Evolutionary conservation across 2,888 invertebrate genomes (phyloP).

Genomic region (Glaucopsyche alexis): DNA sequence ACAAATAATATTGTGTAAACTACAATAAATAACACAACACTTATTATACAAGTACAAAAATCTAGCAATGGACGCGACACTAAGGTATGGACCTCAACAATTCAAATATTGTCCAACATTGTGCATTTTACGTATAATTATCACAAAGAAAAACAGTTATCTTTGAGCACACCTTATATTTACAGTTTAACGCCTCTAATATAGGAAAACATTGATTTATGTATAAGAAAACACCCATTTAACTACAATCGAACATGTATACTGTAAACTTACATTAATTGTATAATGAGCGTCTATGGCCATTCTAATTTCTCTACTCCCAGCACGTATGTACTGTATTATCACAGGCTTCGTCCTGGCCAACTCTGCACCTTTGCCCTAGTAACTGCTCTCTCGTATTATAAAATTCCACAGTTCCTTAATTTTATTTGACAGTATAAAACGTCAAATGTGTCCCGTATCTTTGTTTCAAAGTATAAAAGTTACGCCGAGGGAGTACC

Average conservation of each 20-base stretch:
- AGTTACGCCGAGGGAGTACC: conserved; percentile 45
- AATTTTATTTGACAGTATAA: conserved; percentile 1
- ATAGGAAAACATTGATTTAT: conserved; percentile 37
- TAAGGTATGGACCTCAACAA: conserved; percentile 72
- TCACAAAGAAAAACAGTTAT: conserved; percentile 56
- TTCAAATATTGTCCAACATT: conserved; percentile 75
- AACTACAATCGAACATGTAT: conserved; percentile 47
- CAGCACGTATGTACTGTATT: conserved; percentile 59
- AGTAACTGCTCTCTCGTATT: neutral
- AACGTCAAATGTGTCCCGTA: neutral
- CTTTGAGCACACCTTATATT: conserved; percentile 30
- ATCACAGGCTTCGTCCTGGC: conserved; percentile 65
- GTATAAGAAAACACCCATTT: conserved; percentile 65
- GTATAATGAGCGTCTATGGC: conserved; percentile 59
- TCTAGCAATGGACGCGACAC: conserved; percentile 67
- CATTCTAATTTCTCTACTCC: conserved; percentile 49
- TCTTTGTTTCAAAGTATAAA: conserved; percentile 8
- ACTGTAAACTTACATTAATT: conserved; percentile 52
- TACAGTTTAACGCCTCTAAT: conserved; percentile 34
- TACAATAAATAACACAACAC: conserved; percentile 45
- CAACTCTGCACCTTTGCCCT: neutral
- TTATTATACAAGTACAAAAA: conserved; percentile 59
- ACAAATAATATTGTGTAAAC: conserved; percentile 23
- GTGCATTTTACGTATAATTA: conserved; percentile 73
- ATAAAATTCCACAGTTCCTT: neutral